phyloP scores from a whole-genome alignment of 2,113 vertebrate genomes.

The Coreoperca whiteheadi region DNA sequence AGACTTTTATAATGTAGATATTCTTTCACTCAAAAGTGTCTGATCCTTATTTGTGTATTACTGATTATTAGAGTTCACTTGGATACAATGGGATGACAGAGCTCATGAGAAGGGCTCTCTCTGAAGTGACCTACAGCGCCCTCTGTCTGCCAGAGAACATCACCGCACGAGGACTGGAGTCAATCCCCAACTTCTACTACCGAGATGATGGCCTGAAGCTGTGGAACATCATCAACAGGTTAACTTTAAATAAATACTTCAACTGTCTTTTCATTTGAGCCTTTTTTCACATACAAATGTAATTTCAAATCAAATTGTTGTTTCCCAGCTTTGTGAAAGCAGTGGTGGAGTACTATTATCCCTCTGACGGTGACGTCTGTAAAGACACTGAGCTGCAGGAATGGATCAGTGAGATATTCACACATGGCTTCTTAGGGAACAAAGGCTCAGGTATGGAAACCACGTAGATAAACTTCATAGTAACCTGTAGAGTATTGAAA shows the following conservation, averaged over 20 bases:
- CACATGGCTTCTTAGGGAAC: conserved; percentile 79
- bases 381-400: conserved; percentile 85
- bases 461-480: neutral
- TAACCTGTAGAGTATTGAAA: neutral
- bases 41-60: neutral
- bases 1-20: neutral
- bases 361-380: conserved; percentile 54
- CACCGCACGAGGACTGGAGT: conserved; percentile 57
- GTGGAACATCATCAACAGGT: conserved; percentile 67
- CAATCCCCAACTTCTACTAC: conserved; percentile 69
- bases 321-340: conserved; percentile 78
- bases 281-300: neutral
- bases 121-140: conserved; percentile 61
- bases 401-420: conserved; percentile 87
- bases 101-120: conserved; percentile 53
- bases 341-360: conserved; percentile 68
- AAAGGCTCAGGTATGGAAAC: conserved; percentile 59
- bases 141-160: conserved; percentile 75
- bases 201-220: conserved; percentile 72
- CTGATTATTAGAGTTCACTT: conserved; percentile 45
- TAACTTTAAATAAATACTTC: neutral
- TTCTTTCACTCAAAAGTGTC: neutral
- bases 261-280: neutral
- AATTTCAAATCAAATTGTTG: neutral
- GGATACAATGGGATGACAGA: conserved; percentile 35